Conservation (phyloP, 1,140 invertebrate genomes). For the Zaprionus africanus region DNA sequence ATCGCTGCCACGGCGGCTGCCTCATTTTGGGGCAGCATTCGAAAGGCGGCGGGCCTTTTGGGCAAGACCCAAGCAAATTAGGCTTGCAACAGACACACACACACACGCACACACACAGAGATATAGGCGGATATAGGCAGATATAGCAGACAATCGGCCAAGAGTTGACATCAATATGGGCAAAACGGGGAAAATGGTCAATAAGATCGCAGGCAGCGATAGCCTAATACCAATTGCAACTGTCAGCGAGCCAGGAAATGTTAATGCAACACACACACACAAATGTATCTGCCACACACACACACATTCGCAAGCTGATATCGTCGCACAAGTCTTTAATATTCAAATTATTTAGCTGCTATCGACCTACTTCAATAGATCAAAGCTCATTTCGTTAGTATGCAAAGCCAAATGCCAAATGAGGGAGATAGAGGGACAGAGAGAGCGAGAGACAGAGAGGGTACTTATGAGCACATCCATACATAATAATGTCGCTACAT, state of each 20-base stretch:
- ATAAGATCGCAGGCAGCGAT: conserved; percentile 33
- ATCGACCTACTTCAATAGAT: conserved; percentile 3
- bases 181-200: conserved; percentile 21
- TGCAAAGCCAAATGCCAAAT: conserved; percentile 16
- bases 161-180: conserved; percentile 39
- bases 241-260: conserved; percentile 3
- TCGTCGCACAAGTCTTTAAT: background rate
- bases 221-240: conserved; percentile 23
- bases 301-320: background rate
- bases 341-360: conserved; percentile 4
- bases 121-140: background rate
- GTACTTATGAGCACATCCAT: conserved; percentile 18
- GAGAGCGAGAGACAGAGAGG: background rate
- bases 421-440: background rate
- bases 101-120: background rate
- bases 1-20: background rate
- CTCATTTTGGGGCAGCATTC: conserved; percentile 51
- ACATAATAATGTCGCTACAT: conserved; percentile 11
- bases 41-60: conserved; percentile 51
- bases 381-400: conserved; percentile 26
- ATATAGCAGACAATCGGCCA: background rate
- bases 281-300: background rate
- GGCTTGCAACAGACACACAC: background rate
- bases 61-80: conserved; percentile 39
- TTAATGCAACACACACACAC: background rate